Evolutionary conservation across 2,888 invertebrate species (phyloP).

Genomic region (Linyphia triangularis): DNA sequence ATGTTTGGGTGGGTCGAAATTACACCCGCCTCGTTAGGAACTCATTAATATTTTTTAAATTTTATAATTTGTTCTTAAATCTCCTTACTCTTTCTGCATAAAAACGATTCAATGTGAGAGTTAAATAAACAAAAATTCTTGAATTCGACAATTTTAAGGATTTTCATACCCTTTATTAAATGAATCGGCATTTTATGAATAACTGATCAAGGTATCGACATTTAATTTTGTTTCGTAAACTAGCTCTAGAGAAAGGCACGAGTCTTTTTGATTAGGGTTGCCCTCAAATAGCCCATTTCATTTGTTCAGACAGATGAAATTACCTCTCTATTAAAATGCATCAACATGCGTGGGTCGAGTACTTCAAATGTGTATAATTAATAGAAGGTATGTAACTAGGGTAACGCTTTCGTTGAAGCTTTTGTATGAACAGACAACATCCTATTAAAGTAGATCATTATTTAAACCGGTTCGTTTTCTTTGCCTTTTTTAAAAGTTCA

Average conservation of each 20-base stretch:
- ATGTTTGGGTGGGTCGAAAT: too few species aligned
- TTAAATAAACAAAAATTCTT: too few species aligned
- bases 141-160: too few species aligned
- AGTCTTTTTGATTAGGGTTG: not conserved
- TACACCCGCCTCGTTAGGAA: too few species aligned
- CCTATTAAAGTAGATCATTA: constrained; percentile 27
- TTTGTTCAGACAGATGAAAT: not conserved
- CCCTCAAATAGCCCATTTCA: not conserved
- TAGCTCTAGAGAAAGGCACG: not conserved
- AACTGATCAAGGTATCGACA: too few species aligned
- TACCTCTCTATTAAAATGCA: not conserved
- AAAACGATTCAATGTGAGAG: too few species aligned
- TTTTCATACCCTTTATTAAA: too few species aligned
- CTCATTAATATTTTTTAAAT: too few species aligned
- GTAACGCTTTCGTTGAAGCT: not conserved
- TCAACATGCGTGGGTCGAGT: constrained; percentile 1
- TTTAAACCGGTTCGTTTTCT: constrained; percentile 25
- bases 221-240: not conserved
- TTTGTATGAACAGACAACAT: constrained; percentile 1
- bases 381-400: constrained; percentile 21
- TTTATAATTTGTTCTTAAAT: too few species aligned
- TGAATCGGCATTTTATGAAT: too few species aligned
- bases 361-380: constrained; percentile 14
- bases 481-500: constrained; percentile 4
- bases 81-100: too few species aligned